Conservation (phyloP, 2,888 invertebrate genomes). For the Leucophenga montana region DNA sequence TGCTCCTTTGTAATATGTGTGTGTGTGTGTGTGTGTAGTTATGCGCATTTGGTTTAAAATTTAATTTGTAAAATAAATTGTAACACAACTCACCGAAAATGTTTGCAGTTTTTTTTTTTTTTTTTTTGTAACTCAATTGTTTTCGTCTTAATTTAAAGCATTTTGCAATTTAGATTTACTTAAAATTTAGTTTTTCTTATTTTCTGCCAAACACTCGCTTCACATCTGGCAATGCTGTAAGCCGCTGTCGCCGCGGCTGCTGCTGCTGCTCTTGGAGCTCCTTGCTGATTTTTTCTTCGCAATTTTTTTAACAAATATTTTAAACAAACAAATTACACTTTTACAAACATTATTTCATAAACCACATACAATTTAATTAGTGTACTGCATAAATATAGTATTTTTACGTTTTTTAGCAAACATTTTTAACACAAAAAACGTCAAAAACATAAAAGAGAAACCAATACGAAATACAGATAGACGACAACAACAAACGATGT, state of each 20-base stretch:
- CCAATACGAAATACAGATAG: too few species aligned
- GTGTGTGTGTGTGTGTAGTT: background rate
- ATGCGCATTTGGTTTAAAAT: too few species aligned
- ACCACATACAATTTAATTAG: background rate
- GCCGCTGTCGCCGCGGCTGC: background rate
- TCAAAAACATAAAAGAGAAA: background rate
- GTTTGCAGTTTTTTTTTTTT: background rate
- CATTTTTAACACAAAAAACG: background rate
- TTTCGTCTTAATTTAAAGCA: too few species aligned
- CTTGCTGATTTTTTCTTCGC: background rate
- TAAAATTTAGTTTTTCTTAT: too few species aligned
- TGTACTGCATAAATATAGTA: too few species aligned
- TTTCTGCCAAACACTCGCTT: background rate
- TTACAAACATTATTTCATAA: background rate
- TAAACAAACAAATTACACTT: background rate
- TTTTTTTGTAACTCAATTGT: too few species aligned
- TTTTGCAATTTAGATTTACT: too few species aligned
- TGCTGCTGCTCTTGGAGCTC: background rate
- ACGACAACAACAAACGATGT: too few species aligned
- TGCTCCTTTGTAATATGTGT: too few species aligned
- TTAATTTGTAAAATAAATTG: background rate
- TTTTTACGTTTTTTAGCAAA: background rate
- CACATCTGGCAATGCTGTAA: background rate
- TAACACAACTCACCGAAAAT: conserved; percentile 5
- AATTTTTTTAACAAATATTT: background rate